phyloP scores from a whole-genome alignment of 2,888 invertebrate species.

The Habrosyne pyritoides region DNA sequence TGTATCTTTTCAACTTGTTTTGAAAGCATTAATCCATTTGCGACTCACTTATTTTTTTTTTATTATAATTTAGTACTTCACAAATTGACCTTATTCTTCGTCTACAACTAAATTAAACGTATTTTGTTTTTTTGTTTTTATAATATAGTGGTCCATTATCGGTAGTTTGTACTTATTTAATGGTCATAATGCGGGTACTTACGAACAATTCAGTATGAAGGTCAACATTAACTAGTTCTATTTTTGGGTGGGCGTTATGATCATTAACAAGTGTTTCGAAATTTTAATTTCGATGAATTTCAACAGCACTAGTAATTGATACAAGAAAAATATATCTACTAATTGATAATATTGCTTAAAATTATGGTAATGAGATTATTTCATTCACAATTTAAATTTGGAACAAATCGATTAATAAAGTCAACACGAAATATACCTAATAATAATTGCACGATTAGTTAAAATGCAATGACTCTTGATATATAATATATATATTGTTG shows the following conservation, averaged over 20 bases:
- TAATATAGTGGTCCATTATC: conserved; percentile 4
- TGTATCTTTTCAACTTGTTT: background rate
- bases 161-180: background rate
- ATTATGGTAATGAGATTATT: background rate
- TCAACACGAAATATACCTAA: background rate
- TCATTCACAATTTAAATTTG: background rate
- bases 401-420: background rate
- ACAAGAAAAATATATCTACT: background rate
- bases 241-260: conserved; percentile 35
- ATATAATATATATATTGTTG: no score
- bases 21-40: background rate
- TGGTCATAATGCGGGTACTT: conserved; percentile 18
- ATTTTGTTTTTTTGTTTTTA: background rate
- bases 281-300: conserved; percentile 26
- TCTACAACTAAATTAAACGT: background rate
- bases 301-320: conserved; percentile 5
- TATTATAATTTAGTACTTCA: background rate
- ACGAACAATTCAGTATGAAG: conserved; percentile 28
- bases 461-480: no score
- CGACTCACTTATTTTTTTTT: background rate
- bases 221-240: conserved; percentile 21
- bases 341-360: background rate
- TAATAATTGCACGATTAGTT: no score
- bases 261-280: conserved; percentile 47
- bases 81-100: background rate